Conservation (phyloP, 1,140 invertebrate genomes). For the Formica exsecta region DNA sequence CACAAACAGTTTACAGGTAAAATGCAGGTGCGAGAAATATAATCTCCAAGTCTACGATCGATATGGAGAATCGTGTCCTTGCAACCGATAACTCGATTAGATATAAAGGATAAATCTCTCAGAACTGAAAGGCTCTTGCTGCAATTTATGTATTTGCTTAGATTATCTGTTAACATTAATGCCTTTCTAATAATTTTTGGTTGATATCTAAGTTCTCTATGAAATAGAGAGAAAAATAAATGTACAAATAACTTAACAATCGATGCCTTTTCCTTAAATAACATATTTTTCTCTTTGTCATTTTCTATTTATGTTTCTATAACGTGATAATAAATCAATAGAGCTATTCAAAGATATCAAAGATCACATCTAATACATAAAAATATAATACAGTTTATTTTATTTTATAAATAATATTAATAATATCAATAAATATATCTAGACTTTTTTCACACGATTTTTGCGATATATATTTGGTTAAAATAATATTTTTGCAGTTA, state of each 20-base stretch:
- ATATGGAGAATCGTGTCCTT: not conserved
- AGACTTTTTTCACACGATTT: not conserved
- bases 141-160: not conserved
- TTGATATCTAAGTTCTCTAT: not conserved
- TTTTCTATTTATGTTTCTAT: not conserved
- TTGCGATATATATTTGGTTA: not conserved
- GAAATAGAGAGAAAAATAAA: not conserved
- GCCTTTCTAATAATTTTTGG: not conserved
- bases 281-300: not conserved
- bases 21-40: slow-evolving; percentile 47
- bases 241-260: not conserved
- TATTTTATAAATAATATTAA: not conserved
- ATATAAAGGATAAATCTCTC: slow-evolving; percentile 74
- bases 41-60: not conserved
- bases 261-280: not conserved
- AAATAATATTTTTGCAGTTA: not conserved
- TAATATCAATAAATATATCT: slow-evolving; percentile 15
- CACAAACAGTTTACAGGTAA: slow-evolving; percentile 73
- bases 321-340: no score
- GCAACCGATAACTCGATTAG: slow-evolving; percentile 70
- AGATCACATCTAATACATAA: no score
- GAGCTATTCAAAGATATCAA: no score
- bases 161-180: not conserved
- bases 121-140: slow-evolving; percentile 29
- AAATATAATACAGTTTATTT: no score